Evolutionary conservation across 2,888 invertebrate species (phyloP).

Genomic region (Patella pellucida): DNA sequence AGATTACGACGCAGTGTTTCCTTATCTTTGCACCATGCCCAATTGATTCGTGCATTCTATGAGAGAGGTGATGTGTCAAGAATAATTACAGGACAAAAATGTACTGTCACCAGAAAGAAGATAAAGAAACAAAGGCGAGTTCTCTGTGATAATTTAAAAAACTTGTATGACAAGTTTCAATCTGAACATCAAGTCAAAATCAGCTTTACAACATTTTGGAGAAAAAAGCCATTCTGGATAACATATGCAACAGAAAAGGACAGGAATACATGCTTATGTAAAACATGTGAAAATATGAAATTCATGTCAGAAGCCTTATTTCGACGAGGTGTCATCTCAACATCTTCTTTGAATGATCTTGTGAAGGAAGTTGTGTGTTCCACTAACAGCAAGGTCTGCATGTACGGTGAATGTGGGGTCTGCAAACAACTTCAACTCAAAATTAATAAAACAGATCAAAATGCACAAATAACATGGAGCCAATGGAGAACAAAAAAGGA

Average conservation of each 20-base stretch:
- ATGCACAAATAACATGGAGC: slow-evolving; percentile 16
- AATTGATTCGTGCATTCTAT: slow-evolving; percentile 28
- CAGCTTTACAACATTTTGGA: slow-evolving; percentile 31
- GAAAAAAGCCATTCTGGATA: slow-evolving; percentile 32
- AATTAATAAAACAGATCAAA: slow-evolving; percentile 13
- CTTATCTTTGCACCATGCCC: slow-evolving; percentile 8
- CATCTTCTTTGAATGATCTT: slow-evolving; percentile 18
- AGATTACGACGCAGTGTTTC: slow-evolving; percentile 6
- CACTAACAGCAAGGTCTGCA: slow-evolving; percentile 25
- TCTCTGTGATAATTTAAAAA: slow-evolving; percentile 25
- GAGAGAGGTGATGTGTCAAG: slow-evolving; percentile 31
- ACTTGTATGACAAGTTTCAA: slow-evolving; percentile 31
- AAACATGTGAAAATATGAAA: slow-evolving; percentile 31
- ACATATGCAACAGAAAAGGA: slow-evolving; percentile 24
- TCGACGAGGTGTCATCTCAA: slow-evolving; percentile 21
- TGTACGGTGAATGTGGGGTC: slow-evolving; percentile 25
- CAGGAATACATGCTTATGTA: slow-evolving; percentile 35
- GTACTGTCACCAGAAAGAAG: slow-evolving; percentile 27
- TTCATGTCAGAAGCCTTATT: slow-evolving; percentile 27
- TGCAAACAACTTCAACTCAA: slow-evolving; percentile 21
- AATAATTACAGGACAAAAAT: slow-evolving; percentile 26
- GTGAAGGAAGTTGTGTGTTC: slow-evolving; percentile 25
- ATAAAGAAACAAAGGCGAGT: slow-evolving; percentile 30
- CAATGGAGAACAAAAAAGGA: slow-evolving; percentile 27
- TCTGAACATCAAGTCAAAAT: slow-evolving; percentile 19